phyloP scores from a whole-genome alignment of 2,797 vertebrate species.

The Esox lucius region DNA sequence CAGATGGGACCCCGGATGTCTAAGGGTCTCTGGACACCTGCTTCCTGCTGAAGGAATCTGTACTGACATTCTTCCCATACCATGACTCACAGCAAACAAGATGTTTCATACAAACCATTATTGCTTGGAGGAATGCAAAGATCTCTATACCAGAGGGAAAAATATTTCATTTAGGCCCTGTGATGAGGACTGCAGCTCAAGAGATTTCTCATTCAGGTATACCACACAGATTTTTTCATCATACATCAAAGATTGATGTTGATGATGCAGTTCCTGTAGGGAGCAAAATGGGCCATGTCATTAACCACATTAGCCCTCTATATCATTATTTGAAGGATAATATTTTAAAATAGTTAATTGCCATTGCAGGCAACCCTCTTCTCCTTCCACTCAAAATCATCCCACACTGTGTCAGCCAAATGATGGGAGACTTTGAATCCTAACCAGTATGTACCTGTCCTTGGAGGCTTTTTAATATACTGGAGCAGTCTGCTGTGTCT shows the following conservation, averaged over 20 bases:
- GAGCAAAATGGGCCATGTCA: neutral
- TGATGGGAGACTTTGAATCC: slow-evolving; percentile 32
- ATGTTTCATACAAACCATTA: neutral
- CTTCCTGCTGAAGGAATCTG: neutral
- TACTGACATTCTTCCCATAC: neutral
- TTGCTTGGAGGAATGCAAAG: neutral
- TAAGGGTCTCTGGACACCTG: neutral
- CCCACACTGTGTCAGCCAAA: slow-evolving; percentile 17
- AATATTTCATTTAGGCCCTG: neutral
- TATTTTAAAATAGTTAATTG: slow-evolving; percentile 9
- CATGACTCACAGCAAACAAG: neutral
- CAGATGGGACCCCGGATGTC: neutral
- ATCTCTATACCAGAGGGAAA: neutral
- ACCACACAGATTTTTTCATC: too few species aligned
- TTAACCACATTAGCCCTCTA: neutral
- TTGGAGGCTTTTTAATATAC: slow-evolving; percentile 49
- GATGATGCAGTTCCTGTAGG: too few species aligned
- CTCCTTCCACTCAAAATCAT: neutral
- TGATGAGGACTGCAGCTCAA: neutral
- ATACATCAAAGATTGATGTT: too few species aligned
- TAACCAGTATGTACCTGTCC: slow-evolving; percentile 23
- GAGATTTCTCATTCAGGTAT: neutral
- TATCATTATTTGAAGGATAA: neutral
- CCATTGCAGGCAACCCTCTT: neutral
- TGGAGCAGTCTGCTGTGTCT: slow-evolving; percentile 21